Conservation (phyloP, 2,113 vertebrate species). For the Plestiodon gilberti region DNA sequence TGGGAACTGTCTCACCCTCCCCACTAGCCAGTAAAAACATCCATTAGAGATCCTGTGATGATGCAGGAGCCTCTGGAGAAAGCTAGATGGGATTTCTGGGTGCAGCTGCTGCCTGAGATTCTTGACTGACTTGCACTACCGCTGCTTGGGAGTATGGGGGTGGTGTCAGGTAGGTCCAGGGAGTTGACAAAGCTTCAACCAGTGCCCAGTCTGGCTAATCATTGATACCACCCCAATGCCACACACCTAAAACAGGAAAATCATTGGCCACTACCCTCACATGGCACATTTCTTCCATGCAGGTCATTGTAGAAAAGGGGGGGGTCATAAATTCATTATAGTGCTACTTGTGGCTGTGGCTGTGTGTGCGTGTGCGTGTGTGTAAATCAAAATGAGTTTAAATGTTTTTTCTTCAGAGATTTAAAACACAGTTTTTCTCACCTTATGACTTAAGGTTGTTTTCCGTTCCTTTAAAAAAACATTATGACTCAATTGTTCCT, state of each 20-base stretch:
- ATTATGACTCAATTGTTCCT: neutral
- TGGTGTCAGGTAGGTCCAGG: no score
- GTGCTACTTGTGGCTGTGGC: neutral
- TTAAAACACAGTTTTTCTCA: neutral
- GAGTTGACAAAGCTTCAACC: no score
- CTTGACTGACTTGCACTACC: no score
- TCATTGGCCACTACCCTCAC: neutral
- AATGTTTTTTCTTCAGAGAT: conserved; percentile 10
- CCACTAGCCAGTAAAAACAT: no score
- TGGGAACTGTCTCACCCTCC: no score
- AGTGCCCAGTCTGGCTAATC: no score
- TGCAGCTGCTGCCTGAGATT: no score
- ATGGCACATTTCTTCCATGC: conserved; percentile 2
- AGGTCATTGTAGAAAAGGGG: conserved; percentile 21
- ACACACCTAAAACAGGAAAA: neutral
- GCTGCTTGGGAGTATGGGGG: no score
- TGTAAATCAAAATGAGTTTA: neutral
- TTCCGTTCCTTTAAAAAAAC: conserved; percentile 5
- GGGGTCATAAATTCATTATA: neutral
- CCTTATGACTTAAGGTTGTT: conserved; percentile 13
- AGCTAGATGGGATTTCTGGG: no score
- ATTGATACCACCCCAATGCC: no score
- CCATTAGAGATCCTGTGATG: no score
- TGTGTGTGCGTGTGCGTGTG: neutral
- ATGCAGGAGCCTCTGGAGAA: no score